These are phyloP conservation scores for Drosophila neotestacea DNA, from an alignment of 2,888 invertebrate genomes.

Conservation along the genomic window DNA sequence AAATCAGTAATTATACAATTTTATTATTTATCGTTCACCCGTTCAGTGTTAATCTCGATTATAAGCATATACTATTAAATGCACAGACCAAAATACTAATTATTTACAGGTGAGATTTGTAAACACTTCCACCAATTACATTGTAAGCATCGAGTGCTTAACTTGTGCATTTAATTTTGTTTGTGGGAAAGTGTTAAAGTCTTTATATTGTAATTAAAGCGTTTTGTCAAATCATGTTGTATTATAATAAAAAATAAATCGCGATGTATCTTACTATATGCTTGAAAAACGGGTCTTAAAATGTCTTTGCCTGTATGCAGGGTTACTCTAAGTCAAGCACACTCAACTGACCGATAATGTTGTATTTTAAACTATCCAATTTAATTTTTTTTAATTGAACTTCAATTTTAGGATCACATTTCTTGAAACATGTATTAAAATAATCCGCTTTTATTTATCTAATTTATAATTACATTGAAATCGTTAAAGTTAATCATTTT, in stretches of 20 bases:
- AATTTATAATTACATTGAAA: too few species aligned
- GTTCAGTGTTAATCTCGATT: constrained; percentile 27
- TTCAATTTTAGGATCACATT: too few species aligned
- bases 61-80: constrained; percentile 12
- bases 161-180: neutral
- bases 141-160: neutral
- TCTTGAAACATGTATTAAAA: too few species aligned
- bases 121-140: neutral
- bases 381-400: too few species aligned
- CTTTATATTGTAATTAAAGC: too few species aligned
- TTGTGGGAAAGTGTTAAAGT: neutral
- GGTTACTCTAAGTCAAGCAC: neutral
- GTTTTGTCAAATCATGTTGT: too few species aligned
- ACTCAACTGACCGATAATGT: neutral
- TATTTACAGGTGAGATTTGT: constrained; percentile 3
- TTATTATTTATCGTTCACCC: constrained; percentile 42
- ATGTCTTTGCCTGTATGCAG: neutral
- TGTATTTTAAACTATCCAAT: neutral
- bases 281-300: too few species aligned
- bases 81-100: constrained; percentile 5
- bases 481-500: too few species aligned
- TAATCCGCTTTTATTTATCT: too few species aligned
- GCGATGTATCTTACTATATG: neutral
- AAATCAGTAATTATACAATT: constrained; percentile 48
- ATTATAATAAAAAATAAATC: neutral